These are phyloP conservation scores for Drosophila mulleri DNA, from an alignment of 2,888 invertebrate genomes.

Conservation along the genomic window DNA sequence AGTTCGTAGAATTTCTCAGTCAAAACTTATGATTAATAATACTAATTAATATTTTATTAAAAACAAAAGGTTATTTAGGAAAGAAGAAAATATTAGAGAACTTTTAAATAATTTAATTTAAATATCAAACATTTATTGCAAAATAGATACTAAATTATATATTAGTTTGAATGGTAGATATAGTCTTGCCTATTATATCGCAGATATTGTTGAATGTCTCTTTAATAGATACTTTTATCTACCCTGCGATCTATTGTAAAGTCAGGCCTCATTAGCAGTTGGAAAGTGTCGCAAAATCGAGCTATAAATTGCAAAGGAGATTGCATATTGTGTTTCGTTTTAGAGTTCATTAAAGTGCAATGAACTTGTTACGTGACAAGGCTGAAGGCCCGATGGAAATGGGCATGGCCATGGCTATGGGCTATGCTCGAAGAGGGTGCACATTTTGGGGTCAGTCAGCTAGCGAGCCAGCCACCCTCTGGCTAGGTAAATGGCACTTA, in stretches of 20 bases:
- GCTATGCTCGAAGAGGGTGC: neutral
- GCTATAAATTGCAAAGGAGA: constrained; percentile 32
- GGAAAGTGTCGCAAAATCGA: constrained; percentile 14
- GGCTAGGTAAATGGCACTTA: constrained; percentile 67
- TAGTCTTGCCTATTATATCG: too few relatives aligned
- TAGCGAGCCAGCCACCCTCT: constrained; percentile 41
- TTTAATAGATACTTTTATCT: neutral
- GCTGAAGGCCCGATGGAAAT: neutral
- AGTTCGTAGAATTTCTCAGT: too few relatives aligned
- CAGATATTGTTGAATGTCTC: neutral
- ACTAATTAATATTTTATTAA: too few relatives aligned
- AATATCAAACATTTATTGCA: too few relatives aligned
- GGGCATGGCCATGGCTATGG: neutral
- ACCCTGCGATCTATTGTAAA: neutral
- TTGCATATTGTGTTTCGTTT: constrained; percentile 43
- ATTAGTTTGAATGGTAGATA: too few relatives aligned
- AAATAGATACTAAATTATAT: too few relatives aligned
- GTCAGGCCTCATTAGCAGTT: constrained; percentile 7
- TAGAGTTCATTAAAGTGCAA: constrained; percentile 68
- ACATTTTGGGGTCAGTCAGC: constrained; percentile 41
- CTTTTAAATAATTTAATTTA: too few relatives aligned
- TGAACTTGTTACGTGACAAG: constrained; percentile 57
- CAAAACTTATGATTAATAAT: too few relatives aligned
- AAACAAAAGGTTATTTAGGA: too few relatives aligned
- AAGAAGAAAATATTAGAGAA: too few relatives aligned